Evolutionary conservation across 2,797 vertebrate species (phyloP).

Genomic region (Amazonetta brasiliensis): DNA sequence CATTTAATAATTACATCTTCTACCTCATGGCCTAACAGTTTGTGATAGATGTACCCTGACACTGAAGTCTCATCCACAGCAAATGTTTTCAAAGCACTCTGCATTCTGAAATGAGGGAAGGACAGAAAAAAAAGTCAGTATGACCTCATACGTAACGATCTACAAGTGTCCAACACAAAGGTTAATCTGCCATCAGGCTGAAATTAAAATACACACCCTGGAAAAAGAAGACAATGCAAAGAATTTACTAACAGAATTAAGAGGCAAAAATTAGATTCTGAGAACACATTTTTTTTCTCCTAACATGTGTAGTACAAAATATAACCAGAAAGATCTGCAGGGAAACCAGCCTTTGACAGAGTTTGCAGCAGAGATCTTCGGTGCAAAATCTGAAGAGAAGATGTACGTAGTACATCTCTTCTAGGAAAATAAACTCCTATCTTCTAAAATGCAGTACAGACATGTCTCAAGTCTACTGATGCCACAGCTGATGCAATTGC

Average conservation of each 20-base stretch:
- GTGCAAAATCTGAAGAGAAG: neutral
- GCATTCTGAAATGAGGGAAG: constrained; percentile 85
- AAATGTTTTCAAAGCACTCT: constrained; percentile 97
- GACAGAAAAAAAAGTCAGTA: neutral
- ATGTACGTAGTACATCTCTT: neutral
- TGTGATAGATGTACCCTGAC: constrained; percentile 99
- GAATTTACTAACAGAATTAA: neutral
- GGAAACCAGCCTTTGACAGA: neutral
- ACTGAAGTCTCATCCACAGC: constrained; percentile 98
- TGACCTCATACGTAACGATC: neutral
- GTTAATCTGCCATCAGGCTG: neutral
- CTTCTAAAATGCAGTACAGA: neutral
- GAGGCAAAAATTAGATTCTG: neutral
- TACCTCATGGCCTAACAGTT: constrained; percentile 95
- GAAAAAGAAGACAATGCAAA: accelerated
- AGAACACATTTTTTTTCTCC: neutral
- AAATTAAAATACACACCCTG: neutral
- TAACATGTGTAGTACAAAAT: accelerated
- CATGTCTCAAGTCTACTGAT: neutral
- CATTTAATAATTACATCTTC: constrained; percentile 99
- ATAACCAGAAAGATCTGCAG: neutral
- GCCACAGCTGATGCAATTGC: neutral
- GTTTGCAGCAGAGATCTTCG: neutral
- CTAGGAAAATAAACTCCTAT: neutral
- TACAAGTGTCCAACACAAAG: neutral